Evolutionary conservation across 2,888 invertebrate genomes (phyloP).

Genomic region (Pachliopta kotzebuea): DNA sequence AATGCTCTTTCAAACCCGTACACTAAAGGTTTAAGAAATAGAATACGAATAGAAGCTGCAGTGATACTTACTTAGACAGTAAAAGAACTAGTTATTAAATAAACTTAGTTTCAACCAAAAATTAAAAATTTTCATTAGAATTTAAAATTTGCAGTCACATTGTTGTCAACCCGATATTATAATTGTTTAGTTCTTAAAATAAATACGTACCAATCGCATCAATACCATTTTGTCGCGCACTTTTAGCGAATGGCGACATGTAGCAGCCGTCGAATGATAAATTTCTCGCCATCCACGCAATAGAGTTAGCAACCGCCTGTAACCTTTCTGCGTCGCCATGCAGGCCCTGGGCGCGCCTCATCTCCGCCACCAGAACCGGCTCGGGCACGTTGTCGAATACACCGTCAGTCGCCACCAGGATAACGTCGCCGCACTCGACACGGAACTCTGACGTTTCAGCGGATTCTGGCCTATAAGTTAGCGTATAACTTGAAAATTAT

Average conservation of each 20-base stretch:
- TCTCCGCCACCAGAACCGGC: slow-evolving; percentile 91
- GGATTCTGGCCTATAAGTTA: slow-evolving; percentile 88
- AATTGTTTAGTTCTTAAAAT: no score
- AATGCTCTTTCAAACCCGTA: no score
- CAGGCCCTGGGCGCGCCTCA: slow-evolving; percentile 81
- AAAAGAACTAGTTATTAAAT: no score
- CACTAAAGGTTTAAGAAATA: no score
- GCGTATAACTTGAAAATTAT: no score
- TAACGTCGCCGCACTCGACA: slow-evolving; percentile 95
- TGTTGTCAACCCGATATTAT: no score
- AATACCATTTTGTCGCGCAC: slow-evolving; percentile 95
- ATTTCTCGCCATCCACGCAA: slow-evolving; percentile 97
- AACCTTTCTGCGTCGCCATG: slow-evolving; percentile 84
- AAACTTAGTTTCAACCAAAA: no score
- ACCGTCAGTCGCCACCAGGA: slow-evolving; percentile 97
- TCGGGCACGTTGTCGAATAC: slow-evolving; percentile 99
- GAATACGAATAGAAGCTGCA: no score
- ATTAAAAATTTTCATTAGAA: no score
- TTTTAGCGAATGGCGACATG: slow-evolving; percentile 97
- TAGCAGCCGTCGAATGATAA: slow-evolving; percentile 96
- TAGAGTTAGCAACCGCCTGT: slow-evolving; percentile 95
- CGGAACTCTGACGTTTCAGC: slow-evolving; percentile 93
- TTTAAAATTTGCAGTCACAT: no score
- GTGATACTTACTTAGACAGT: no score
- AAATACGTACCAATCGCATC: slow-evolving; percentile 88